Base-by-base conservation (phyloP, 2,797 vertebrate genomes). In the Xyrichtys novacula region DNA sequence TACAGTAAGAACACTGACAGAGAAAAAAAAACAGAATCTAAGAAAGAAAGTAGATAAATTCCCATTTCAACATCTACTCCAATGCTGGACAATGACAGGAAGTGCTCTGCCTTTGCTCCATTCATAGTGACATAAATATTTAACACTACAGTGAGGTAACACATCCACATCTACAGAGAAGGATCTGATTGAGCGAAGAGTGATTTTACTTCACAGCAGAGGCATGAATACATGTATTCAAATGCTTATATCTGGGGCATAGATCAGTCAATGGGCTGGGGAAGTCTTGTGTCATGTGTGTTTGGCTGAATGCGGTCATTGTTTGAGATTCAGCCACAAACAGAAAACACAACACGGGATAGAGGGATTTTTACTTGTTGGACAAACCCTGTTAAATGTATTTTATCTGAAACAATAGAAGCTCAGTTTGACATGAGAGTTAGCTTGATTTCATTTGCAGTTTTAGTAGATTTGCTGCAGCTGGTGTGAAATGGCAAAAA, bases 61-160 rank as follows among this genome's bases (percentile, higher is more conserved):
- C 52, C 55, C n/a, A 19, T 63, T 74, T 68, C 44, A 80, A 80
- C 73, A 78, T 87, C 70, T 85, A 86, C 74, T 81, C 62, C 40
- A 31, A 7, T 16, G 49, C 39, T 3, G 63, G 36, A 93, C 91
- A 93, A 92, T 93, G 50, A 77, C 60, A 25, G 92, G 92, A 94
- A 94, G 83, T 77, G 66, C 57, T 68, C 70, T 52, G 60, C 65
- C 73, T 78, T 85, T 42, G 49, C 48, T 74, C 71, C 65, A 74
- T 84, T 83, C 77, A 80, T 46, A 81, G 63, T 80, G 85, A 85
- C 72, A 78, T 28, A 65, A 80, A 88, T 80, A 87, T 86, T 89
- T 87, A 87, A 83, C 74, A 87, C 6, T 74, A 87, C 86, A 87
- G 75, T 85, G 83, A 88, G 61, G 80, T 63, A 71, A 79, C 76